Evolutionary conservation across 2,113 vertebrate genomes (phyloP).

Genomic region (Hyperopisus bebe): DNA sequence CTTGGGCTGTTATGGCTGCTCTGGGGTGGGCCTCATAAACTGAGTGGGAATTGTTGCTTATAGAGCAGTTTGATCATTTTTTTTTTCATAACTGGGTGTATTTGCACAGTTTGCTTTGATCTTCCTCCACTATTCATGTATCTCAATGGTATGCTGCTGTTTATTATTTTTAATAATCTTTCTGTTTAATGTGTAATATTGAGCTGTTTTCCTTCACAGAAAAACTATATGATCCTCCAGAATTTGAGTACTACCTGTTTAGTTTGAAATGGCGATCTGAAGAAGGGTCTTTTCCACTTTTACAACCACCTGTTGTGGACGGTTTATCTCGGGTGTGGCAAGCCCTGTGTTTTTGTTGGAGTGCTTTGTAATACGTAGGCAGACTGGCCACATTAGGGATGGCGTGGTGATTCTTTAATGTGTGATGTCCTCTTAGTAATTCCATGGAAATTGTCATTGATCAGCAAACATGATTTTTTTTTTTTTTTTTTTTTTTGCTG

Average conservation of each 20-base stretch:
- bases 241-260: background rate
- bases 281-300: background rate
- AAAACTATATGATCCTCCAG: background rate
- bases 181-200: background rate
- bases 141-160: background rate
- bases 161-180: background rate
- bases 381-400: background rate
- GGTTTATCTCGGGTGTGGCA: background rate
- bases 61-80: background rate
- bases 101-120: background rate
- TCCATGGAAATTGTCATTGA: background rate
- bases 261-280: background rate
- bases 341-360: conserved; percentile 32
- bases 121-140: background rate
- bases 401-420: background rate
- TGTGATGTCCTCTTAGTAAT: background rate
- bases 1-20: background rate
- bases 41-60: background rate
- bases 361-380: conserved; percentile 22
- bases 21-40: background rate
- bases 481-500: background rate
- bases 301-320: background rate
- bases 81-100: background rate
- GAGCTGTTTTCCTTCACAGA: background rate
- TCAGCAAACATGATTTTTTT: background rate